Percentiles rank a stretch among this genome's conserved stretches.
Evolutionary conservation across 2,113 vertebrate species (phyloP).

Genomic region (rat (Rattus norvegicus)): DNA sequence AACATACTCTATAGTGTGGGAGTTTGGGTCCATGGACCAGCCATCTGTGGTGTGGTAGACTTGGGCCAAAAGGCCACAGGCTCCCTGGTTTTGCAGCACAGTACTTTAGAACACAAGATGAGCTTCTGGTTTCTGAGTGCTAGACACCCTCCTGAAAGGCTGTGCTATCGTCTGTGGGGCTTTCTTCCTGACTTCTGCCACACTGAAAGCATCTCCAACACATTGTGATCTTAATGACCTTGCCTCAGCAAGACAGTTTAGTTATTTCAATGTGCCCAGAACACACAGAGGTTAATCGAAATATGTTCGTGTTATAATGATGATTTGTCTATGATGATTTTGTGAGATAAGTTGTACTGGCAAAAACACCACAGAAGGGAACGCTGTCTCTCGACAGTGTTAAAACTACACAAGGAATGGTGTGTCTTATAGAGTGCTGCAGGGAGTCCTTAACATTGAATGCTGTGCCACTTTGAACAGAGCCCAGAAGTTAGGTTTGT

Average conservation of each 20-base stretch:
- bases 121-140: conserved; percentile 20
- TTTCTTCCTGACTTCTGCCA: conserved; percentile 34
- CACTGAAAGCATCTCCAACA: neutral
- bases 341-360: conserved; percentile 24
- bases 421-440: neutral
- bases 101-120: neutral
- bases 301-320: conserved; percentile 54
- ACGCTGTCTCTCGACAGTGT: conserved; percentile 9
- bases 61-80: neutral
- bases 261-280: conserved; percentile 51
- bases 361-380: conserved; percentile 36
- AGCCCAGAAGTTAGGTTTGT: neutral
- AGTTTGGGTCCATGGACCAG: neutral
- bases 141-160: conserved; percentile 9
- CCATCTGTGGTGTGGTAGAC: neutral
- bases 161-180: conserved; percentile 9
- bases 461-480: neutral
- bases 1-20: neutral
- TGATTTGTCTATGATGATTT: conserved; percentile 55
- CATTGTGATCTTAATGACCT: conserved; percentile 61
- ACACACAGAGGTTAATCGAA: conserved; percentile 55
- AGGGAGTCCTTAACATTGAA: neutral
- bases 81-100: neutral
- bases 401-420: neutral
- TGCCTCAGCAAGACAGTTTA: conserved; percentile 55